Base-by-base conservation (phyloP, 2,888 invertebrate species). In the Phengaris alcon region DNA sequence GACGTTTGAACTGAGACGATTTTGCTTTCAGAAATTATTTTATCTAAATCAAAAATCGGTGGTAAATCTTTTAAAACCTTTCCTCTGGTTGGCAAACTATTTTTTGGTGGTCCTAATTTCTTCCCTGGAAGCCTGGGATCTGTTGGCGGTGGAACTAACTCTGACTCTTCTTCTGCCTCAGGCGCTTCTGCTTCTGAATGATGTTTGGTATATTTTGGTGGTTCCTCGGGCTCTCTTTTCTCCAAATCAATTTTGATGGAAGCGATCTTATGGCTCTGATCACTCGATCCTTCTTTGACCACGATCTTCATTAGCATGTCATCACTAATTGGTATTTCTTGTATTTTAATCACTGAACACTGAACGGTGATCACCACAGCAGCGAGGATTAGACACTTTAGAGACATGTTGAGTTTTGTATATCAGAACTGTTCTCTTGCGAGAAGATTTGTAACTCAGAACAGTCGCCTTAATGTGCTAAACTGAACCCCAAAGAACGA, bases 311-410 rank as follows among this genome's bases (percentile, higher is more conserved):
- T 77, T 13, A 76, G 46, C 12, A 78, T 70, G 6, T 73, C 70
- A 51, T 77, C 78, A 15, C 75, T 74, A 9, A 79, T 48, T 0
- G 77, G 76, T 55, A 79, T 75, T 5, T 76, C 78, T 44, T 76
- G 79, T 22, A 79, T 73, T 75, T 59, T 79, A 57, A 79, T 79
- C 8, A 79, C 77, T 9, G 79, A 75, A 68, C 78, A 76, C 69
- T 79, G 76, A 13, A 74, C 73, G 9, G 57, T 73, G 8, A 75
- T 51, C 13, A 77, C 7, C 44, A 76, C 51, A 13, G 57, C 54
- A 8, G 59, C 57, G 13, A 75, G 3, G 8, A 44, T 46, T 54
- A 77, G 48, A 70, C 48, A 75, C 6, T 1, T 59, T 51, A 68
- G 8, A 70, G 72, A 75, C 77, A 77, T 77, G 12, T 9, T 54